Base-by-base conservation (phyloP, 2,797 vertebrate genomes). In the Scolopax rusticola region DNA sequence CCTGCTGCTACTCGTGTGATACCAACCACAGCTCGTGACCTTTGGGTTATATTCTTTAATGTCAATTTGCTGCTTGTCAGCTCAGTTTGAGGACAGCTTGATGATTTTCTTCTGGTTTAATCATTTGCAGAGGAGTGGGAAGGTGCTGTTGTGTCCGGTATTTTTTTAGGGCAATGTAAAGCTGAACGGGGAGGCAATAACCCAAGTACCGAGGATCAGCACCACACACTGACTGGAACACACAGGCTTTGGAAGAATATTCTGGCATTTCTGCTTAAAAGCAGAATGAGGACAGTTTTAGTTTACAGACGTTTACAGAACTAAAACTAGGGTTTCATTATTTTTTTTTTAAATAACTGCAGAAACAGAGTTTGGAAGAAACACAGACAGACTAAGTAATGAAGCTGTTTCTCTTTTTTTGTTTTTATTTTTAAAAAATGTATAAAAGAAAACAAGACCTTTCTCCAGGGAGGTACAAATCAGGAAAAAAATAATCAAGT, bases 391-490 rank as follows among this genome's bases (percentile, higher is more conserved):
- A 63, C 28, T 32, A 56, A 51, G 20, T 36, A 43, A 15, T 64
- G 32, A 75, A 74, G 54, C n/a, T 54, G 61, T 87, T 94, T 80
- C 14, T 90, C 30, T 17, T 15, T 17, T 11, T 2, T 21, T 83
- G 43, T 48, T 41, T 41, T 36, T 36, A 48, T 92, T 92, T 77
- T 83, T 7, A 2, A 86, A 96, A 93, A 95, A 95, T 60, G 71
- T 95, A 96, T 65, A 94, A 95, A 96, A 96, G 77, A 93, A 91
- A 94, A 63, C 11, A 45, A 61, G 50, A 65, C 48, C 17, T 79
- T 86, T 61, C 87, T 50, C 30, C 36, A 73, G 74, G 59, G 11
- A 60, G 51, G 32, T 94, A 88, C 14, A 88, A 94, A 93, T 84
- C 12, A 4, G 43, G 7, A 11, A 14, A 1, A 38, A 23, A 8